A percentile compares a stretch with the other conserved stretches of the same genome.
Conservation (phyloP, 30 jellyfish, hydroid and myxozoan genomes). For the Phacellophora camtschatica region DNA sequence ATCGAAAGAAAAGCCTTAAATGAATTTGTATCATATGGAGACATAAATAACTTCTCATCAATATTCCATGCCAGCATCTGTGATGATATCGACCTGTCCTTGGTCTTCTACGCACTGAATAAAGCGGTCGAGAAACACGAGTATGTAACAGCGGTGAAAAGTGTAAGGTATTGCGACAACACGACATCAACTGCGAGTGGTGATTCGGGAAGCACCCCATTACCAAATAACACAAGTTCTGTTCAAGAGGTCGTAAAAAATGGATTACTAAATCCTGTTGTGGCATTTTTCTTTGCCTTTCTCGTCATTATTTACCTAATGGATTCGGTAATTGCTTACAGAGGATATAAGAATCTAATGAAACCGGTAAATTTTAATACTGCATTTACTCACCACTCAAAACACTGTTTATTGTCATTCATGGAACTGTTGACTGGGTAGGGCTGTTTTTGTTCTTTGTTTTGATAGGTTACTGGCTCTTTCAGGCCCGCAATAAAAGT, state of each 20-base stretch:
- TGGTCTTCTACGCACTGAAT: neutral
- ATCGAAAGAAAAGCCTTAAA: neutral
- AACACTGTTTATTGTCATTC: too few species aligned
- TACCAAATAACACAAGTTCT: neutral
- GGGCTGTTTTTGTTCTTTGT: too few species aligned
- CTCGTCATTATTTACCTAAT: slow-evolving; percentile 13
- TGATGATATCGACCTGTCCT: neutral
- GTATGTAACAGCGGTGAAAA: neutral
- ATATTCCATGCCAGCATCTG: neutral
- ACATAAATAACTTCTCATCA: neutral
- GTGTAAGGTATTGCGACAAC: neutral
- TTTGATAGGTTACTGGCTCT: too few species aligned
- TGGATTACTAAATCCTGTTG: slow-evolving; percentile 24
- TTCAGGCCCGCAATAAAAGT: too few species aligned
- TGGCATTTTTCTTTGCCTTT: slow-evolving; percentile 26
- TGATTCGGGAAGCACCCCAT: neutral
- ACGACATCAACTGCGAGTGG: neutral
- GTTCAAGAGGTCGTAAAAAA: neutral
- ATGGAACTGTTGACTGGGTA: too few species aligned
- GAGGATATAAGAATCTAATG: slow-evolving; percentile 21
- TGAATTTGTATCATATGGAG: neutral
- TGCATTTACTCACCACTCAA: neutral
- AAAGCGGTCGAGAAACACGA: neutral
- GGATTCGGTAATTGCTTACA: slow-evolving; percentile 17
- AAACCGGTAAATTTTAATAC: slow-evolving; percentile 19